Conservation (phyloP, 2,888 invertebrate genomes). For the Drosophila mayaguana region DNA sequence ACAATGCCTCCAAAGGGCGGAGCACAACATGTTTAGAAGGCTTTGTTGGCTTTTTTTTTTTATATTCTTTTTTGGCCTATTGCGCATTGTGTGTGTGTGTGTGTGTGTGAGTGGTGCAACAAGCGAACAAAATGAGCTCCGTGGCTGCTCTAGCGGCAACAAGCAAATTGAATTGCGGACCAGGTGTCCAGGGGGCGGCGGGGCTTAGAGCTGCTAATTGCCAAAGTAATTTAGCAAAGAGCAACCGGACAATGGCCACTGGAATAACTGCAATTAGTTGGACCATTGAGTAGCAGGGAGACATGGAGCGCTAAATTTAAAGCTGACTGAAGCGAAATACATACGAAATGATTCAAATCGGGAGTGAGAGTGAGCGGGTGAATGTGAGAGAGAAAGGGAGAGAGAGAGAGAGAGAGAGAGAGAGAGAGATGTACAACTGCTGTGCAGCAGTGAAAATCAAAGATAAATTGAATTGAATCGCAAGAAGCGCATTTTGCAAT, state of each 20-base stretch:
- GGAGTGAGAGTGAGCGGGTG: neutral
- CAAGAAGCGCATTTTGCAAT: slow-evolving; percentile 64
- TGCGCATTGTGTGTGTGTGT: slow-evolving; percentile 8
- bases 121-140: slow-evolving; percentile 59
- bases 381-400: neutral
- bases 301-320: slow-evolving; percentile 14
- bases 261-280: slow-evolving; percentile 59
- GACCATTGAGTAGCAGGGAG: slow-evolving; percentile 10
- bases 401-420: neutral
- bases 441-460: slow-evolving; percentile 60
- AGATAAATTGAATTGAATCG: slow-evolving; percentile 76
- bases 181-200: slow-evolving; percentile 27
- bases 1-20: slow-evolving; percentile 49
- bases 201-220: slow-evolving; percentile 62
- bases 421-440: neutral
- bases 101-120: slow-evolving; percentile 31
- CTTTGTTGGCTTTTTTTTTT: slow-evolving; percentile 31
- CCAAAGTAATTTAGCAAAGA: slow-evolving; percentile 71
- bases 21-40: slow-evolving; percentile 28
- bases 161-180: slow-evolving; percentile 69
- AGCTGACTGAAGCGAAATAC: slow-evolving; percentile 33
- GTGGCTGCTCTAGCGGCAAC: slow-evolving; percentile 43
- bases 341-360: slow-evolving; percentile 66
- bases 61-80: slow-evolving; percentile 19
- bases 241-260: slow-evolving; percentile 26